Base-by-base conservation (phyloP, 2,113 vertebrate genomes). In the Osmerus eperlanus region DNA sequence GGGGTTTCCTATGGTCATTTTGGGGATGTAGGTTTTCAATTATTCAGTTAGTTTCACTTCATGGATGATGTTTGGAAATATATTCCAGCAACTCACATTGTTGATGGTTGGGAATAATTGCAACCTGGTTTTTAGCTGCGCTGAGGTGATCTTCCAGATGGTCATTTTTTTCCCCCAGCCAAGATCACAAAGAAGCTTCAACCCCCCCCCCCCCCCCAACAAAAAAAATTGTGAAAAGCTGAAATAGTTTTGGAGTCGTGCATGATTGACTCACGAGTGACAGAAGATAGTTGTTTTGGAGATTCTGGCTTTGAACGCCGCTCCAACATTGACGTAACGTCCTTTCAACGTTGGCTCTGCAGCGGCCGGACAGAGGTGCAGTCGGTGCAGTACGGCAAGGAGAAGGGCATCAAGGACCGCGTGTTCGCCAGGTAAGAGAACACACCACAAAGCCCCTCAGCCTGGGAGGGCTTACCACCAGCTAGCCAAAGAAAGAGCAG, bases 381-480 rank as follows among this genome's bases (percentile, higher is more conserved):
- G 77, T 99, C 97, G 83, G 97, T 99, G 78, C 97, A 99, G 87
- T 97, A 99, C 90, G 97, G 97, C 71, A 99, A 99, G 92, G 97
- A 99, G 87, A 97, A 96, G 81, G 95, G 95, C 86, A 94, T 98
- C 89, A 98, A 97, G 89, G 95, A 97, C 88, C 87, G 97, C 77
- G 93, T 98, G 59, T 99, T 99, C 90, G 96, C 97, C 87, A 97
- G 97, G 97, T 99, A 94, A 91, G 7, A 8, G 13, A 23, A 32
- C 61, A 64, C 2, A 25, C 8, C 2, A 4, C 32, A 4, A 36
- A 5, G 25, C 32, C 4, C 32, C 32, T 36, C 32, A 4, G 32
- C 32, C 1, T 36, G 32, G 3, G 3, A 36, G 4, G 0, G 32
- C 32, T 36, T 7, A 36, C 32, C 4, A 36, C 32, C 32, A 36